Base-by-base conservation (phyloP, 2,888 invertebrate genomes). In the Tribolium freemani region DNA sequence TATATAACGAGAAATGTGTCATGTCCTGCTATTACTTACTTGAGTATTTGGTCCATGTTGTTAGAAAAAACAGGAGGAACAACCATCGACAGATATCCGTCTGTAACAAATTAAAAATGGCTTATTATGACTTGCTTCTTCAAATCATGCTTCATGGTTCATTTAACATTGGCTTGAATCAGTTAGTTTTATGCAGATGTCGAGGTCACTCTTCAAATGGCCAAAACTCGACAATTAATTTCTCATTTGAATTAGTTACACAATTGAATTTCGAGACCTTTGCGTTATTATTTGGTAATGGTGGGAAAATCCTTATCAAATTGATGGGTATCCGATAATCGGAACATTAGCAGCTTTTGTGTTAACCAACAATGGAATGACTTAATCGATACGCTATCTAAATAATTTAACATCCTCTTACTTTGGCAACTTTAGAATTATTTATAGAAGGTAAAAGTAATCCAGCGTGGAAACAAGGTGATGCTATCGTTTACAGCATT, bases 1-100 rank as follows among this genome's bases (percentile, higher is more conserved):
- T 5, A 20, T 11, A 21, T 54, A 20, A 9, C 4, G 3, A 11
- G 11, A 10, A 26, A 10, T 16, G 10, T 44, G 16, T 44, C 5
- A 6, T 26, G 26, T 26, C 0, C 5, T 26, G 26, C 26, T 51
- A 13, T 13, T 64, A 82, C 83, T 83, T 77, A 84, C 83, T 79
- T 79, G 79, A 77, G 57, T 77, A 53, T 51, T 73, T 75, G 67
- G 79, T 81, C 83, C 83, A 83, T 81, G 80, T 79, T 74, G 81
- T 76, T 51, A 83, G 66, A 53, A 79, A 82, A 72, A 84, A 76
- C 53, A 84, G 77, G 44, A 83, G 75, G 71, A 82, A 80, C 51
- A 83, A 73, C 82, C 83, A 83, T 81, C 81, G 83, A 81, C 82
- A 82, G 75, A 81, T 74, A 11, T 78, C 82, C 76, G 82, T 80